Percentiles rank a stretch among this genome's conserved stretches.
phyloP scores from a whole-genome alignment of 1,140 invertebrate species.

The Oncopeltus fasciatus region DNA sequence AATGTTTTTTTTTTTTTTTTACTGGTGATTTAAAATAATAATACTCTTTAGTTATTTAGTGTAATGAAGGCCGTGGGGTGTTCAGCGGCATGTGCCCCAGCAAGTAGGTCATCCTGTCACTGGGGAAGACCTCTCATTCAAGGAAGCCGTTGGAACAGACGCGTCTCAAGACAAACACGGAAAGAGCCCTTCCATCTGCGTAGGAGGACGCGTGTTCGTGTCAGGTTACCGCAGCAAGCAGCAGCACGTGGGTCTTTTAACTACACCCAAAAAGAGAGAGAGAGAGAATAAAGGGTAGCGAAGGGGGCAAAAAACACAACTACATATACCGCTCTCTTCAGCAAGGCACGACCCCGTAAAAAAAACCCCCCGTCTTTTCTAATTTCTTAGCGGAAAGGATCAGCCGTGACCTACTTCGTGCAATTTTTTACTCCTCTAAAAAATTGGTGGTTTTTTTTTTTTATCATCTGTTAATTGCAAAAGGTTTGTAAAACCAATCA shows the following conservation, averaged over 20 bases:
- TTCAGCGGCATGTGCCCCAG: not conserved
- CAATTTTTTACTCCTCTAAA: not conserved
- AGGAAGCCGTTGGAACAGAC: not conserved
- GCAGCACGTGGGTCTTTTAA: not conserved
- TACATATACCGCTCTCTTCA: too few species aligned
- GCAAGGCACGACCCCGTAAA: too few species aligned
- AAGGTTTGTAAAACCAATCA: not conserved
- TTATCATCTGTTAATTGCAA: not conserved
- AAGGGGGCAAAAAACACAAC: too few species aligned
- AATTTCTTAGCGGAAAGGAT: not conserved
- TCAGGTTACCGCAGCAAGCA: not conserved
- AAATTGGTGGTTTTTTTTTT: not conserved
- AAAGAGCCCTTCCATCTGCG: too few species aligned
- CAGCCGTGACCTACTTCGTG: not conserved
- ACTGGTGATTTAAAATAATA: not conserved
- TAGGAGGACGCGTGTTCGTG: not conserved
- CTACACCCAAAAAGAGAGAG: not conserved
- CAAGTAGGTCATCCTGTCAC: too few species aligned
- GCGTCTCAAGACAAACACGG: not conserved
- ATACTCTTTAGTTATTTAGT: not conserved
- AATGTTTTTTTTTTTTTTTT: too few species aligned
- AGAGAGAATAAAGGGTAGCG: too few species aligned
- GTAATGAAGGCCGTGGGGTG: not conserved
- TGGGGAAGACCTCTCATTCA: too few species aligned
- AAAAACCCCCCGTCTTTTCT: too few species aligned